Conservation (phyloP, 1,140 invertebrate species). For the Drosophila willistoni region DNA sequence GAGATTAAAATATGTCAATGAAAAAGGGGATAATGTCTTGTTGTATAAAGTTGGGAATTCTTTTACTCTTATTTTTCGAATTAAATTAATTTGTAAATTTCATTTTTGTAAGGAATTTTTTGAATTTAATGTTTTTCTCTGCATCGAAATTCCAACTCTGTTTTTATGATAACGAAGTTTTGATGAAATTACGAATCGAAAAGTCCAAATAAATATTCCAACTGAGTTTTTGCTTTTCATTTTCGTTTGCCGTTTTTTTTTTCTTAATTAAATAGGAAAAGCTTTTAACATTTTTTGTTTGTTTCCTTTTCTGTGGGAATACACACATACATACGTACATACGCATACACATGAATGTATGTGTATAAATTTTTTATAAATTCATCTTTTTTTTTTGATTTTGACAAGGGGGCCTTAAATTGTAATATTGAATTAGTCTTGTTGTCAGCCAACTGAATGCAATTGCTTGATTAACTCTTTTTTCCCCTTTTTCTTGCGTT, state of each 20-base stretch:
- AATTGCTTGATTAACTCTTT: slow-evolving; percentile 57
- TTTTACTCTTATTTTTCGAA: too few species aligned
- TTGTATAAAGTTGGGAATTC: too few species aligned
- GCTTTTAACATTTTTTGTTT: slow-evolving; percentile 15
- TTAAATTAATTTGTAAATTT: too few species aligned
- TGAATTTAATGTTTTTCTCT: too few species aligned
- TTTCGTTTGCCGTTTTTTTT: not conserved
- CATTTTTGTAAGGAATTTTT: too few species aligned
- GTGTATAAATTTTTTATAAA: not conserved
- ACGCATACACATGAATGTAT: not conserved
- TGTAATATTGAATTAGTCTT: slow-evolving; percentile 58
- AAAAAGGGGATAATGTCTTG: too few species aligned
- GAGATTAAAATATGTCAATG: too few species aligned
- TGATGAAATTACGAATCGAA: slow-evolving; percentile 3
- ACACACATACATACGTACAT: not conserved
- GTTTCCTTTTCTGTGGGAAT: not conserved
- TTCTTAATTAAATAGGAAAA: slow-evolving; percentile 10
- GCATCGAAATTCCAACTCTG: not conserved
- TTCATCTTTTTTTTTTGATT: not conserved
- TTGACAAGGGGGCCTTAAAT: slow-evolving; percentile 19
- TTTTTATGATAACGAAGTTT: not conserved
- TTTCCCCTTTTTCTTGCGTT: too few species aligned
- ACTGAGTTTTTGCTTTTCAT: not conserved
- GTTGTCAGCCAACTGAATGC: slow-evolving; percentile 23
- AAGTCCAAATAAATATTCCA: slow-evolving; percentile 16